Evolutionary conservation across 2,888 invertebrate genomes (phyloP), one percentile per base, ranked within the genome.

Genomic region (Campopleginae sp.): DNA sequence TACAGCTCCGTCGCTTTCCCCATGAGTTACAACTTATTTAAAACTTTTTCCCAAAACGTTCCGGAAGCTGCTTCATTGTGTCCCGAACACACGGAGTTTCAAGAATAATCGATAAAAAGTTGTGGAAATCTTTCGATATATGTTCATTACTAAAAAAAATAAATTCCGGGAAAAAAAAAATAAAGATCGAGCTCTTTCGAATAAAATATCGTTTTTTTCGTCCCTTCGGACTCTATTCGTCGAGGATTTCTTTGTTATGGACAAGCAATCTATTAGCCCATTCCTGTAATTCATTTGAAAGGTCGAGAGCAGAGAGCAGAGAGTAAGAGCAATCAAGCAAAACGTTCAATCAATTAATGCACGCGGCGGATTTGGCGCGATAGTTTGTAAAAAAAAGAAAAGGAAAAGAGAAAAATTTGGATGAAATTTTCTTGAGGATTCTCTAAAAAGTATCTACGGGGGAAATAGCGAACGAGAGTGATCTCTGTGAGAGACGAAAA

Each of bases 401-500:
- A 27, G 0, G 12, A 27, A 58, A 0, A 23, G 27, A 58, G 4
- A 6, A 27, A 27, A 27, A 58, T 58, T 27, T 27, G 27, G 27
- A 14, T 5, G 14, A 27, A 27, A 58, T 58, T 58, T 58, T 58
- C 58, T 27, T 27, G 10, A 17, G 14, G 68, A 72, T 42, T 23
- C 42, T 61, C 8, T 44, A 74, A 74, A 58, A 61, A 58, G 42
- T 19, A 23, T 19, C 72, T 38, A 72, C 58, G 33, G 72, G 72
- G 19, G 58, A 58, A 65, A 78, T 63, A 79, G 46, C 44, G n/a
- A 51, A 65, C 76, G 65, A 23, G 65, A 80, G 66, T 76, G 63
- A 58, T 65, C 77, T 76, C 77, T 51, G 77, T 77, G 83, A 74
- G 75, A 86, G 58, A 80, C 84, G 71, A 68, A 63, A 75, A 79